These are phyloP conservation scores for Rhinoderma darwinii DNA, from an alignment of 2,113 vertebrate species.

Conservation along the genomic window DNA sequence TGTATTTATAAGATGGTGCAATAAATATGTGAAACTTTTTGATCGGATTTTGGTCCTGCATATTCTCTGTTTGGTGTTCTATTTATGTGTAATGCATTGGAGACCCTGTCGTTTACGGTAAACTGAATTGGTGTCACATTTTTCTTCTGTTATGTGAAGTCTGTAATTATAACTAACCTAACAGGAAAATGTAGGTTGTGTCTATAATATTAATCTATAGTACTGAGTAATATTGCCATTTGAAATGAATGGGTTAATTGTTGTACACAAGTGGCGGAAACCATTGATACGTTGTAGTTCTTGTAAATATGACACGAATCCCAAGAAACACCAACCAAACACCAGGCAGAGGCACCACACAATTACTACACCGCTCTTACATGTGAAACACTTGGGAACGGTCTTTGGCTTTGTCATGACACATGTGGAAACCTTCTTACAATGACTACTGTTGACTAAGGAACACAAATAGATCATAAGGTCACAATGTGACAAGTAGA, in stretches of 20 bases:
- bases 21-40: no score
- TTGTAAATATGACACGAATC: slow-evolving; percentile 17
- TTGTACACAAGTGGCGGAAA: neutral
- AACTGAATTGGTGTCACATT: no score
- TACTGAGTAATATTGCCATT: neutral
- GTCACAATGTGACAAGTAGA: slow-evolving; percentile 20
- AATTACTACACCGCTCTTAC: slow-evolving; percentile 78
- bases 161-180: neutral
- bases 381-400: slow-evolving; percentile 86
- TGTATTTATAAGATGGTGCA: no score
- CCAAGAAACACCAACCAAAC: slow-evolving; percentile 60
- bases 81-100: no score
- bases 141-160: neutral
- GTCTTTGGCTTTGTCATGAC: slow-evolving; percentile 86
- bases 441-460: slow-evolving; percentile 84
- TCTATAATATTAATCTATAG: neutral
- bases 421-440: slow-evolving; percentile 90
- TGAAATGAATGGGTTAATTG: slow-evolving; percentile 49
- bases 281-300: neutral
- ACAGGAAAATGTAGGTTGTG: neutral
- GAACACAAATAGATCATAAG: slow-evolving; percentile 75
- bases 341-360: slow-evolving; percentile 61
- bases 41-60: no score
- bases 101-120: no score
- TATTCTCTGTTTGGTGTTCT: no score